phyloP scores from a whole-genome alignment of 1,140 invertebrate genomes.

The Cydia splendana region DNA sequence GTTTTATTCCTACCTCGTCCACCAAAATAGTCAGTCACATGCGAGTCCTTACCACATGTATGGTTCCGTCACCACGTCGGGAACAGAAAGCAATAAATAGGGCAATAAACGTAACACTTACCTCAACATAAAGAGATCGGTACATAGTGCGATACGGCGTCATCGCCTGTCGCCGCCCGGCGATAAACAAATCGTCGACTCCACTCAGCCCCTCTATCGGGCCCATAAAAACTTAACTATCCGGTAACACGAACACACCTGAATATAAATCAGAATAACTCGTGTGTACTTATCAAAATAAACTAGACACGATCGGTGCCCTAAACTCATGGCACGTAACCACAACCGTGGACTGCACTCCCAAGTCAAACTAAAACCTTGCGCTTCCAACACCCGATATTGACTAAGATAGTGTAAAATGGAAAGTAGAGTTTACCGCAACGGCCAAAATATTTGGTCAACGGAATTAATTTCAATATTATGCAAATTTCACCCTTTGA shows the following conservation, averaged over 20 bases:
- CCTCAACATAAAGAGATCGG: constrained; percentile 61
- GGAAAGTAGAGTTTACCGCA: constrained; percentile 69
- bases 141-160: constrained; percentile 63
- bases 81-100: constrained; percentile 68
- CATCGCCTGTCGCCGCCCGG: constrained; percentile 63
- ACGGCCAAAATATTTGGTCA: constrained; percentile 70
- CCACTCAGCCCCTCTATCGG: constrained; percentile 67
- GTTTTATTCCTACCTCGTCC: neutral
- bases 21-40: constrained; percentile 12
- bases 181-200: constrained; percentile 74
- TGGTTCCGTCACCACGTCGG: constrained; percentile 40
- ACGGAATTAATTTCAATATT: constrained; percentile 54
- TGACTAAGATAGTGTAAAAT: constrained; percentile 43
- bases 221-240: constrained; percentile 76
- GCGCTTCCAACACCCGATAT: neutral
- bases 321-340: neutral
- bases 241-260: constrained; percentile 70
- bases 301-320: constrained; percentile 67
- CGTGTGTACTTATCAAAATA: constrained; percentile 68
- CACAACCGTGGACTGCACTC: neutral
- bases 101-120: constrained; percentile 72
- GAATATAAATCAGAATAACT: constrained; percentile 72
- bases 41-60: constrained; percentile 16
- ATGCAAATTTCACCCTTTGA: constrained; percentile 65
- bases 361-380: constrained; percentile 36